Base-by-base conservation (phyloP, 2,888 invertebrate genomes). In the Caenorhabditis virilis region DNA sequence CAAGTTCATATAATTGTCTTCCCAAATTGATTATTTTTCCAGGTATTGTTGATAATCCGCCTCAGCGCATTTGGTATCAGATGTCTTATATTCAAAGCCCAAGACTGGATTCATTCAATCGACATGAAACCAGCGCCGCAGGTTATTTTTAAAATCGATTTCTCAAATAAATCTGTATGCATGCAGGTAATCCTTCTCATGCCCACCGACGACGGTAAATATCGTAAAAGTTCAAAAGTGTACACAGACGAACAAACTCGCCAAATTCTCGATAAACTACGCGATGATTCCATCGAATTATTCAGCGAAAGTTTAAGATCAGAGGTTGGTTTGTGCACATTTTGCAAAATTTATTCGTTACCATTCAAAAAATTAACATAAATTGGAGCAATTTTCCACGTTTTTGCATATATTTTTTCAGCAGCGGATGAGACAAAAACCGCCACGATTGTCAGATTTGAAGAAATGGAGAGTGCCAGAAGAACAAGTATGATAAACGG, bases 131-230 rank as follows among this genome's bases (percentile, higher is more conserved):
- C 72, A 1, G 48, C 69, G 11, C 72, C 72, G 6, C 72, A 72
- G 61, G 71, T 71, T 16, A 18, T 41, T 27, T 13, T 13, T 35
- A 13, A n/a, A 4, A 4, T 43, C 30, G 30, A 16, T 43, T 39
- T 49, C 33, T 2, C 25, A 18, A 25, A 45, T 16, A 27, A 20
- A 11, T 41, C 16, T 5, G 27, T 49, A 11, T 18, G 13, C 30
- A 11, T 59, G 20, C 63, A 75, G 72, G 70, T 76, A 13, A 73
- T 76, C 25, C 66, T 76, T 0, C 50, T 76, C 30, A 72, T 76
- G 71, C 76, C 76, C n/a, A 68, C 65, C 0, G 70, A 73, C 48
- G 63, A 73, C 26, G 72, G 69, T n/a, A 57, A 62, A 22, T 68
- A 68, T 39, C 33, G 59, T 41, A 65, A 63, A 41, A 54, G 56